Evolutionary conservation across 2,888 invertebrate genomes (phyloP).

Genomic region (Pimpla rufipes): DNA sequence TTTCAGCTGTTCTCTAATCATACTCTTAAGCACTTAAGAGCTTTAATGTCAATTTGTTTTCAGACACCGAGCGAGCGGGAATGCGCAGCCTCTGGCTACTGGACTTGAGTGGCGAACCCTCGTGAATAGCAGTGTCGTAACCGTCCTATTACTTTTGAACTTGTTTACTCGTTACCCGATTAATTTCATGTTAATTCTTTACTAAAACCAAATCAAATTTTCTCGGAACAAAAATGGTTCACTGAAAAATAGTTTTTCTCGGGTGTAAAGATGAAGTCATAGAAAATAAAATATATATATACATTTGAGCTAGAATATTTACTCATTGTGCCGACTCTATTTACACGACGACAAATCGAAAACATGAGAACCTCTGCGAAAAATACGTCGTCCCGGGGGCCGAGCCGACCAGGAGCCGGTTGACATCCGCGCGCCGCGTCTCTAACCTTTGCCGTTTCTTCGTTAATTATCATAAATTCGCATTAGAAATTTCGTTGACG

Average conservation of each 20-base stretch:
- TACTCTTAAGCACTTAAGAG: neutral
- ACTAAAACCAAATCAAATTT: too few relatives aligned
- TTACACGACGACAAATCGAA: neutral
- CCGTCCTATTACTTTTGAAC: too few relatives aligned
- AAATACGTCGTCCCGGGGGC: neutral
- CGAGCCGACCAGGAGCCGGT: neutral
- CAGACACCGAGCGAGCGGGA: neutral
- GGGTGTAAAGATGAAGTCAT: too few relatives aligned
- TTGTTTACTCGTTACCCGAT: too few relatives aligned
- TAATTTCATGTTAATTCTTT: too few relatives aligned
- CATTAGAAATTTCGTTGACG: constrained; percentile 82
- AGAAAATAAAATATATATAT: too few relatives aligned
- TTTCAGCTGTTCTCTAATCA: constrained; percentile 16
- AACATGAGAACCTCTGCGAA: constrained; percentile 66
- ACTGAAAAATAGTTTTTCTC: too few relatives aligned
- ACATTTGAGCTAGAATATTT: too few relatives aligned
- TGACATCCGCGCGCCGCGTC: constrained; percentile 29
- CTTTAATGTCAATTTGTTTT: constrained; percentile 10
- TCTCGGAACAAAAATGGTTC: too few relatives aligned
- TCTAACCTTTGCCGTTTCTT: constrained; percentile 55
- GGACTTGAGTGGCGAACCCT: neutral
- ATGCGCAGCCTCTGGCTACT: neutral
- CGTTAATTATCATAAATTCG: constrained; percentile 79
- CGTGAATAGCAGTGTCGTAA: too few relatives aligned
- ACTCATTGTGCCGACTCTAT: neutral